A percentile compares a stretch with the other conserved stretches of the same genome.
phyloP scores from a whole-genome alignment of 2,888 invertebrate species.

The Petrolisthes cinctipes region DNA sequence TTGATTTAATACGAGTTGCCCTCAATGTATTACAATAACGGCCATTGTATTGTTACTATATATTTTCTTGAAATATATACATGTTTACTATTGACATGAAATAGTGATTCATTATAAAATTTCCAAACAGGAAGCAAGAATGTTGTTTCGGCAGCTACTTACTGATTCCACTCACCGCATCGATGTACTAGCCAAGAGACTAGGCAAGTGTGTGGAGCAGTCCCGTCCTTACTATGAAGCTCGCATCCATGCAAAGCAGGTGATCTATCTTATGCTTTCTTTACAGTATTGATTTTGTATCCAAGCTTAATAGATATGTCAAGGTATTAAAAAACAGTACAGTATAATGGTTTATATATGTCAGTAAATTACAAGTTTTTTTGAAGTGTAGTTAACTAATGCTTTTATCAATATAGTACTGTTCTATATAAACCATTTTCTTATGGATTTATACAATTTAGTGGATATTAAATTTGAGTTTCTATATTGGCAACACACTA shows the following conservation, averaged over 20 bases:
- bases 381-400: not conserved
- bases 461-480: not conserved
- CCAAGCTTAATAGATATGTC: not conserved
- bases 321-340: not conserved
- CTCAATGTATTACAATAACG: not conserved
- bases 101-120: constrained; percentile 7
- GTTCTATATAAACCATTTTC: too few species aligned
- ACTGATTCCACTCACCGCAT: constrained; percentile 68
- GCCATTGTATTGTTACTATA: not conserved
- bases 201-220: constrained; percentile 71
- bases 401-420: too few species aligned
- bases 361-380: not conserved
- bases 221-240: constrained; percentile 72
- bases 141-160: constrained; percentile 83
- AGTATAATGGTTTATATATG: not conserved
- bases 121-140: constrained; percentile 84
- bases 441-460: not conserved
- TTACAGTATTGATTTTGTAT: not conserved
- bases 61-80: not conserved
- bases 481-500: constrained; percentile 61
- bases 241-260: constrained; percentile 84
- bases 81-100: constrained; percentile 24
- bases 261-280: constrained; percentile 67
- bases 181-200: constrained; percentile 68
- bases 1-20: not conserved